A percentile compares a stretch with the other conserved stretches of the same genome.
Conservation (phyloP, 2,888 invertebrate species). For the Cyrtodaria siliqua region DNA sequence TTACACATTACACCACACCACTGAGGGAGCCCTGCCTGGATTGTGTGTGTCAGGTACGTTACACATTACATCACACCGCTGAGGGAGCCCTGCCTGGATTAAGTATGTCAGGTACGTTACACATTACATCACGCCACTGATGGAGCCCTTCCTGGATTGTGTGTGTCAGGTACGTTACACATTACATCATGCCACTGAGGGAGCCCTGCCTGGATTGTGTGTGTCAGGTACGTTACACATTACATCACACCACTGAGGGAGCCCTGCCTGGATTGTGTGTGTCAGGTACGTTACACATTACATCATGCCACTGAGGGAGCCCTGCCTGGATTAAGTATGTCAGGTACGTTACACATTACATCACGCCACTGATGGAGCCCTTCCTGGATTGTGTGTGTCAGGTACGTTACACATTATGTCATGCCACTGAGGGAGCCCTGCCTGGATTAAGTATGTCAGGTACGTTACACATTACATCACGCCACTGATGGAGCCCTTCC, state of each 20-base stretch:
- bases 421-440: constrained; percentile 72
- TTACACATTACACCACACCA: too few species aligned
- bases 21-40: constrained; percentile 51
- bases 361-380: constrained; percentile 64
- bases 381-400: constrained; percentile 77
- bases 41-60: constrained; percentile 79
- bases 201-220: constrained; percentile 76
- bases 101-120: constrained; percentile 73
- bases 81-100: constrained; percentile 73
- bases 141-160: constrained; percentile 76
- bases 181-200: constrained; percentile 1
- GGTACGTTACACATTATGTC: constrained; percentile 73
- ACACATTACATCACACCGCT: constrained; percentile 72
- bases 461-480: constrained; percentile 42
- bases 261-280: too few species aligned
- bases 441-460: constrained; percentile 75
- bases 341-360: constrained; percentile 55
- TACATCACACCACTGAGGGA: too few species aligned
- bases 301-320: constrained; percentile 59
- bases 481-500: constrained; percentile 71
- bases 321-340: constrained; percentile 77
- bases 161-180: constrained; percentile 70
- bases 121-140: constrained; percentile 57
- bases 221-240: constrained; percentile 68
- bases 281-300: too few species aligned